These are phyloP conservation scores for Pterostichus niger DNA, from an alignment of 2,888 invertebrate species.

Conservation along the genomic window DNA sequence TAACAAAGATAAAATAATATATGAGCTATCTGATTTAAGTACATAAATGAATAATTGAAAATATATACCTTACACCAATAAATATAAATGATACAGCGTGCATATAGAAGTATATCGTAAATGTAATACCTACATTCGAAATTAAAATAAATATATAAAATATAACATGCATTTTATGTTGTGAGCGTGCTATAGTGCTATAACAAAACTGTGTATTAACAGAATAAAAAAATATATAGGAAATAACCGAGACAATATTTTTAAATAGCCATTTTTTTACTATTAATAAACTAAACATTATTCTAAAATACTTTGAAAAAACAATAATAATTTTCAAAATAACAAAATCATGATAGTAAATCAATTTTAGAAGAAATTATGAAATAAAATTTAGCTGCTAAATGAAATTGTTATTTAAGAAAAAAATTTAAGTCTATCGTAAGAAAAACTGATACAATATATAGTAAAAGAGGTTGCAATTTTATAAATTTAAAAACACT, in stretches of 20 bases:
- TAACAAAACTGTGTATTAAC: neutral
- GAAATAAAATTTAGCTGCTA: no score
- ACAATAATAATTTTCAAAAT: no score
- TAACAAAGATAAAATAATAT: slow-evolving; percentile 19
- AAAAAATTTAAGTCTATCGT: no score
- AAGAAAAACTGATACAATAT: neutral
- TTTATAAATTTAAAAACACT: neutral
- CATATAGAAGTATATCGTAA: slow-evolving; percentile 16
- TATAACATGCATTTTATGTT: slow-evolving; percentile 26
- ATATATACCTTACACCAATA: slow-evolving; percentile 42
- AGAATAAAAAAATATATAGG: neutral
- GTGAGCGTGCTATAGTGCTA: slow-evolving; percentile 30
- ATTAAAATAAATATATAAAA: slow-evolving; percentile 34
- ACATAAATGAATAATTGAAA: no score
- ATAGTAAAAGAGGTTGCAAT: slow-evolving; percentile 1
- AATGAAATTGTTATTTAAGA: no score
- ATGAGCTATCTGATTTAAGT: slow-evolving; percentile 6
- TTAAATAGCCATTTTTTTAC: no score
- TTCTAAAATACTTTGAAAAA: no score
- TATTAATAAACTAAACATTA: no score
- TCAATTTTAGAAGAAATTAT: no score
- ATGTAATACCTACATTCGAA: slow-evolving; percentile 17
- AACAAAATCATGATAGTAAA: no score
- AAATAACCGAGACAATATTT: no score
- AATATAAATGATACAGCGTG: slow-evolving; percentile 27